Percentiles rank a stretch among this genome's conserved stretches.
These are phyloP conservation scores for Nomada ruficornis DNA, from an alignment of 2,888 invertebrate species.

Conservation along the genomic window DNA sequence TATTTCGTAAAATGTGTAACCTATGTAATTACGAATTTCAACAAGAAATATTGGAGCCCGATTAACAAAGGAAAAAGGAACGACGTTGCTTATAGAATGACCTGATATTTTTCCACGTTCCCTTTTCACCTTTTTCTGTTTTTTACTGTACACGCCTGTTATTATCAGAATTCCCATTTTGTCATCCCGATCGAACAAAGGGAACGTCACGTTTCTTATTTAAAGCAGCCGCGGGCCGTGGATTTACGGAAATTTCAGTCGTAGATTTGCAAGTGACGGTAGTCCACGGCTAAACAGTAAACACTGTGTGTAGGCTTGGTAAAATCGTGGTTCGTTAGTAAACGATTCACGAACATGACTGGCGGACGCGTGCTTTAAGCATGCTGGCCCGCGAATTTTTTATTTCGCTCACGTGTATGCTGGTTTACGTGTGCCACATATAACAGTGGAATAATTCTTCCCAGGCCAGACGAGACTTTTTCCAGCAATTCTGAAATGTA, in stretches of 20 bases:
- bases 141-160: no score
- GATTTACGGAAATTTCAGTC: neutral
- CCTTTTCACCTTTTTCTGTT: no score
- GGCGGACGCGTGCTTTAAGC: slow-evolving; percentile 64
- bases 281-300: slow-evolving; percentile 31
- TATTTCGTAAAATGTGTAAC: no score
- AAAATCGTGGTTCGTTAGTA: slow-evolving; percentile 66
- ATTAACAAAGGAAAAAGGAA: no score
- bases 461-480: slow-evolving; percentile 22
- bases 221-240: no score
- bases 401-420: slow-evolving; percentile 66
- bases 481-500: slow-evolving; percentile 52
- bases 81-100: no score
- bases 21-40: no score
- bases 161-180: no score
- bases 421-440: slow-evolving; percentile 57
- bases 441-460: slow-evolving; percentile 66
- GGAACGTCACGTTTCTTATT: neutral
- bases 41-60: no score
- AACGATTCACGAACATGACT: slow-evolving; percentile 62
- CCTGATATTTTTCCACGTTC: no score
- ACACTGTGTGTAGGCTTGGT: slow-evolving; percentile 42
- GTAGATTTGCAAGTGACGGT: slow-evolving; percentile 34
- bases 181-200: neutral
- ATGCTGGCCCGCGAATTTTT: slow-evolving; percentile 54